Percentiles rank a stretch among this genome's conserved stretches.
phyloP scores from a whole-genome alignment of 2,113 vertebrate species.

The Coptodon rendalli region DNA sequence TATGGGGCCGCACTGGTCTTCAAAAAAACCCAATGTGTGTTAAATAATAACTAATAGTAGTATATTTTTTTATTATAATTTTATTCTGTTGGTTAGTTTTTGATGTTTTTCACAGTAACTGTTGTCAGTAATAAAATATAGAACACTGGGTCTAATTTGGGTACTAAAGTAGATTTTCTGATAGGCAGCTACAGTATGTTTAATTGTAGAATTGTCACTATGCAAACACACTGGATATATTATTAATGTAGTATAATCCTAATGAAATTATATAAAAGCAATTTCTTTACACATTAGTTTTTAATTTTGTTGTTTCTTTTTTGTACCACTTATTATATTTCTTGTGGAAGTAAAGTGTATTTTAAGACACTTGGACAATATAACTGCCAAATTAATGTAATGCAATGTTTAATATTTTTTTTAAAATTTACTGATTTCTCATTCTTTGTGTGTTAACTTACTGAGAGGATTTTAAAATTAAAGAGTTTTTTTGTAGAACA shows the following conservation, averaged over 20 bases:
- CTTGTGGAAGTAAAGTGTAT: not conserved
- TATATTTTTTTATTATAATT: not conserved
- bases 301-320: not conserved
- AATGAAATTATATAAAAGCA: not conserved
- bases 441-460: not conserved
- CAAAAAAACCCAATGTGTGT: not conserved
- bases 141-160: not conserved
- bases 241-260: not conserved
- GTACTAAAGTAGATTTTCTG: not conserved
- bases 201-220: not conserved
- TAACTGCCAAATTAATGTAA: not conserved
- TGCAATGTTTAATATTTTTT: not conserved
- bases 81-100: not conserved
- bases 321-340: not conserved
- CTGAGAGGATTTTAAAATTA: not conserved
- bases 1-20: not conserved
- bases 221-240: not conserved
- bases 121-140: not conserved
- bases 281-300: not conserved
- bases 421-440: not conserved
- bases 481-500: accelerated
- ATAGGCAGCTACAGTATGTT: accelerated
- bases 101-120: not conserved
- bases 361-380: not conserved
- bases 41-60: not conserved